Base-by-base conservation (phyloP, 2,797 vertebrate species). In the Chrosomus eos region DNA sequence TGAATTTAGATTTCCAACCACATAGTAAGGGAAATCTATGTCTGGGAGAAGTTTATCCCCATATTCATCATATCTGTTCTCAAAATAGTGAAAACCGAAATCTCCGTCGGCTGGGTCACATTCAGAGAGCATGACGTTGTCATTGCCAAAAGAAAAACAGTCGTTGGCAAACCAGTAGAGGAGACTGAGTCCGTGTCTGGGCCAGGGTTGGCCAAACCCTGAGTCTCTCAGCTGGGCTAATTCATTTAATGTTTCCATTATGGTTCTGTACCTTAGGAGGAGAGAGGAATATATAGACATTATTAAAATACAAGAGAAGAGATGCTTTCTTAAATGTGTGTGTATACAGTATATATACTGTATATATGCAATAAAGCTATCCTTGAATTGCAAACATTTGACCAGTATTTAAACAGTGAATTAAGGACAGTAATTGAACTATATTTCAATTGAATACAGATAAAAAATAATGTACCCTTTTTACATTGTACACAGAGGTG, bases 121-220 rank as follows among this genome's bases (percentile, higher is more conserved):
- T 23, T 38, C 0, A 19, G 10, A 18, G 5, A 26, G 5, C 40
- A 79, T 73, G 48, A 45, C 0, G 23, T 86, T 55, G 31, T 13
- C 31, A 26, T 64, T 13, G 10, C 3, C 16, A 18, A 71, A 26
- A 13, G 4, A 64, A 82, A 86, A 1, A 1, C 80, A 78, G 0
- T 64, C 14, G 0, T 28, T 78, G 5, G 73, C 80, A 64, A 86
- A 82, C 73, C 80, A 86, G 66, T 78, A 26, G 73, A 86, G 60
- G 74, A 86, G 85, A 8, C 72, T 71, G 33, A 82, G 74, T 40
- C 85, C 74, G 7, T 82, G 85, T 72, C 85, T 82, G 26, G 85
- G 85, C 6, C 1, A 0, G 3, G 73, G 85, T 6, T 10, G 40
- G 7, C 86, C 78, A 2, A 60, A 87, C n/a, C 45, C 3, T 16